Evolutionary conservation across 2,113 vertebrate genomes (phyloP).

Genomic region (Hydrolagus affinis): DNA sequence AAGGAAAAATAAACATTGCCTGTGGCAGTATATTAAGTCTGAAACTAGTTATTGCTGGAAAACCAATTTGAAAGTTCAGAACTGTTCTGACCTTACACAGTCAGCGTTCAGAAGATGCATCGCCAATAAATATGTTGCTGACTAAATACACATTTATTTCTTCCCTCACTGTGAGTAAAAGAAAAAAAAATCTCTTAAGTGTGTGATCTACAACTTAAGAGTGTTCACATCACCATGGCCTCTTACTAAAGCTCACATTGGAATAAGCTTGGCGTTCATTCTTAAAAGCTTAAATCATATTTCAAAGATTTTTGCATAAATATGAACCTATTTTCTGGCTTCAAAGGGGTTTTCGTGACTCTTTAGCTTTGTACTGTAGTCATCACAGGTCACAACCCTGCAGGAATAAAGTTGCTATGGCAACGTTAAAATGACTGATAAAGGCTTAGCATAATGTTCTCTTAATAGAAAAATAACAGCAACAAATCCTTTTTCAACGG

Average conservation of each 20-base stretch:
- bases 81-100: not conserved
- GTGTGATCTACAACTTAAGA: slow-evolving; percentile 39
- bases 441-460: slow-evolving; percentile 91
- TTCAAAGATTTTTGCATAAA: slow-evolving; percentile 76
- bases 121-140: not conserved
- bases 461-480: slow-evolving; percentile 97
- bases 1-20: not conserved
- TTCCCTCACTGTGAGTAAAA: not conserved
- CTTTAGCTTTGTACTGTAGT: slow-evolving; percentile 88
- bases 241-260: slow-evolving; percentile 51
- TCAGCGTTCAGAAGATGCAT: not conserved
- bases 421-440: slow-evolving; percentile 94
- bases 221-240: slow-evolving; percentile 55
- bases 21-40: not conserved
- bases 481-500: slow-evolving; percentile 69
- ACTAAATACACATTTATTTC: not conserved
- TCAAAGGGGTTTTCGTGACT: slow-evolving; percentile 80
- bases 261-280: slow-evolving; percentile 60
- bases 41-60: not conserved
- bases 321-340: slow-evolving; percentile 87
- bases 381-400: slow-evolving; percentile 95
- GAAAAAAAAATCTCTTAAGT: not conserved
- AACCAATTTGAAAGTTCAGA: not conserved
- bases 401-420: slow-evolving; percentile 96
- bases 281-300: slow-evolving; percentile 61